Conservation (phyloP, 2,888 invertebrate genomes). For the Euzetes globulus region DNA sequence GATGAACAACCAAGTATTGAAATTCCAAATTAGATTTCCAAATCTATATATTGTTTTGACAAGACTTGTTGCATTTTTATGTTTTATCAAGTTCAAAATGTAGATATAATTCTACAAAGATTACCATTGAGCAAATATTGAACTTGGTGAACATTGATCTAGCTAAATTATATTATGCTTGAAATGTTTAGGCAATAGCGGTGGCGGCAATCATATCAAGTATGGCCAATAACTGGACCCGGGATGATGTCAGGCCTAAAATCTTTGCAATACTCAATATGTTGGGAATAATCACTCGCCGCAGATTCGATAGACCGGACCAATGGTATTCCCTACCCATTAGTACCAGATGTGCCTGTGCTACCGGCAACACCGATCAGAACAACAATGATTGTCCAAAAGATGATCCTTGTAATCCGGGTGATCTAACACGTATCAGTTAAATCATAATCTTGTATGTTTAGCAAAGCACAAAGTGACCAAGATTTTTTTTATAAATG, state of each 20-base stretch:
- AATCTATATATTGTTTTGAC: too few species aligned
- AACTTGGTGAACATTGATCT: too few species aligned
- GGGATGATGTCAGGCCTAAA: background rate
- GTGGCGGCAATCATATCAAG: background rate
- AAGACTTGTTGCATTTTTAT: too few species aligned
- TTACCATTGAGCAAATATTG: too few species aligned
- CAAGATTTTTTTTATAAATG: too few species aligned
- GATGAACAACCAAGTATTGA: too few species aligned
- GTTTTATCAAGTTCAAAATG: too few species aligned
- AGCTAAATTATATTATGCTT: background rate
- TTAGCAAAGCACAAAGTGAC: too few species aligned
- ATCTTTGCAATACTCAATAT: background rate
- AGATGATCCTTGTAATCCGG: constrained; percentile 3
- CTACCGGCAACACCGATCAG: background rate
- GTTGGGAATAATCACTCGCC: background rate
- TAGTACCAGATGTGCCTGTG: background rate
- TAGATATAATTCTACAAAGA: too few species aligned
- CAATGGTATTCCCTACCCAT: background rate
- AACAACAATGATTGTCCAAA: background rate
- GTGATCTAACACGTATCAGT: too few species aligned
- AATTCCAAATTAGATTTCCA: too few species aligned
- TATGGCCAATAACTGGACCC: background rate
- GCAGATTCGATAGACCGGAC: background rate
- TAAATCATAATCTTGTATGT: too few species aligned
- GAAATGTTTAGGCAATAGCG: background rate